Conservation (phyloP, 2,888 invertebrate genomes). For the Lepas anatifera region DNA sequence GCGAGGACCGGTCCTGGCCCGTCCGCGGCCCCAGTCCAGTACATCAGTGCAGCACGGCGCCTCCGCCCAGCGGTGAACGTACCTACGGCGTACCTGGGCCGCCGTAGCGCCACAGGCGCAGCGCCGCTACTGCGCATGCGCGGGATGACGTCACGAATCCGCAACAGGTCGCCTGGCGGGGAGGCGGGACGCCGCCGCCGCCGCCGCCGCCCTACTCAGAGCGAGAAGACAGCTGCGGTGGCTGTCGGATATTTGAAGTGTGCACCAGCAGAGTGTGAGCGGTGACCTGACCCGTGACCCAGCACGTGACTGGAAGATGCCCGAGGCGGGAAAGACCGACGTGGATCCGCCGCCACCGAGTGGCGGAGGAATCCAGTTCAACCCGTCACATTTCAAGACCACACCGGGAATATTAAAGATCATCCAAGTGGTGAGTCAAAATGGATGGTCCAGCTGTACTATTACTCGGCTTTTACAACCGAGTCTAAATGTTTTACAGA, state of each 20-base stretch:
- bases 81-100: too few relatives aligned
- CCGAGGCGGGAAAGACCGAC: background rate
- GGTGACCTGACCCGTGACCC: background rate
- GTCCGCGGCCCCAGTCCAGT: too few relatives aligned
- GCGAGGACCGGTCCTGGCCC: too few relatives aligned
- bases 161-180: background rate
- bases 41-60: too few relatives aligned
- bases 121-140: background rate
- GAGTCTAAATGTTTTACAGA: too few relatives aligned
- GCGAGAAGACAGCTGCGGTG: too few relatives aligned
- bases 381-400: slow-evolving; percentile 58
- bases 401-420: slow-evolving; percentile 61
- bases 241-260: too few relatives aligned
- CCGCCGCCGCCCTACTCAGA: background rate
- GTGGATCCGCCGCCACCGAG: background rate
- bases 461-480: too few relatives aligned
- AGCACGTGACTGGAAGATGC: background rate
- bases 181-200: background rate
- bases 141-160: background rate
- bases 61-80: too few relatives aligned
- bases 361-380: slow-evolving; percentile 63
- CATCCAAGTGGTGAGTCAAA: slow-evolving; percentile 56
- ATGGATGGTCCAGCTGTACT: too few relatives aligned
- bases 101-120: too few relatives aligned
- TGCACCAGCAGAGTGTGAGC: too few relatives aligned